phyloP scores from a whole-genome alignment of 2,797 vertebrate genomes.

The Pterois miles region DNA sequence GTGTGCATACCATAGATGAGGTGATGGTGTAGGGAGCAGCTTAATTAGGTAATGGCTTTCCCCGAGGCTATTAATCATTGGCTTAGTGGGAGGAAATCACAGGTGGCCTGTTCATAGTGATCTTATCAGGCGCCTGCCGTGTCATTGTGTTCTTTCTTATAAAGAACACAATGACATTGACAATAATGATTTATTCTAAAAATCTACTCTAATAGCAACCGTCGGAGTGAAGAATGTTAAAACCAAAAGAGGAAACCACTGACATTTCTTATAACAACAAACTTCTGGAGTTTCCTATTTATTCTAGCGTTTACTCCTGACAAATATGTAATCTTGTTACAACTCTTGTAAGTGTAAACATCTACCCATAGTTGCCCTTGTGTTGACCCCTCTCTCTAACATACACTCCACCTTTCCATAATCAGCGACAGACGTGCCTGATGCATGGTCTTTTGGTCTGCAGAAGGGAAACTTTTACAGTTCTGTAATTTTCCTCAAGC shows the following conservation, averaged over 20 bases:
- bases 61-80: neutral
- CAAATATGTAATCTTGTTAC: neutral
- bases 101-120: neutral
- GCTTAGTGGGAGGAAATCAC: neutral
- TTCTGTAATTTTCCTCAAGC: slow-evolving; percentile 48
- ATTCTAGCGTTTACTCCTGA: neutral
- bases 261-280: neutral
- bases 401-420: neutral
- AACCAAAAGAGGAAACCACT: neutral
- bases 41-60: slow-evolving; percentile 13
- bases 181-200: too few species aligned
- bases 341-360: neutral
- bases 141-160: slow-evolving; percentile 2
- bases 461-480: neutral
- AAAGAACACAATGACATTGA: too few species aligned
- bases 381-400: neutral
- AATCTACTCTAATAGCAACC: too few species aligned
- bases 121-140: neutral
- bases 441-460: neutral
- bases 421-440: neutral
- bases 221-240: neutral
- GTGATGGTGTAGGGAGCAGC: neutral
- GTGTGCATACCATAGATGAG: slow-evolving; percentile 37
- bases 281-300: neutral
- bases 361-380: neutral